Evolutionary conservation across 2,888 invertebrate genomes (phyloP).

Genomic region (Metalampra italica): DNA sequence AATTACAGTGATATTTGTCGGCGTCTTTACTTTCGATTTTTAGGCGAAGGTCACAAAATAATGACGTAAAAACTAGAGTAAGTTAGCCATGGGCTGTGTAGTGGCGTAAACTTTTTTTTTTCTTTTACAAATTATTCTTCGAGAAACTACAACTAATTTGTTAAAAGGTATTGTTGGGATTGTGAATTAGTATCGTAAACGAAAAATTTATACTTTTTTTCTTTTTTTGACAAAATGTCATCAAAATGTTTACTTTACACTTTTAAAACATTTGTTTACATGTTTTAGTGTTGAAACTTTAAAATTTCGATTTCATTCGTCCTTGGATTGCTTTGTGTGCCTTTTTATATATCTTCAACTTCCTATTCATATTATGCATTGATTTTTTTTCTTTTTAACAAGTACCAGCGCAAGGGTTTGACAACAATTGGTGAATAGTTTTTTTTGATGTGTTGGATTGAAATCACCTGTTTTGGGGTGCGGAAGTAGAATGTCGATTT

Average conservation of each 20-base stretch:
- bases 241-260: not conserved
- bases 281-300: conserved; percentile 21
- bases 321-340: conserved; percentile 24
- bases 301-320: conserved; percentile 44
- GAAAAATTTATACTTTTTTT: not conserved
- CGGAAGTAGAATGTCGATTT: conserved; percentile 63
- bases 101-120: conserved; percentile 3
- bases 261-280: conserved; percentile 16
- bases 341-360: conserved; percentile 25
- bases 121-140: not conserved
- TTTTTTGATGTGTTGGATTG: conserved; percentile 34
- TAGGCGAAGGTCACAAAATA: conserved; percentile 12
- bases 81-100: not conserved
- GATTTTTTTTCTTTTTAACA: conserved; percentile 26
- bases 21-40: conserved; percentile 34
- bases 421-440: conserved; percentile 47
- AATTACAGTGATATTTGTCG: conserved; percentile 16
- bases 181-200: too few relatives aligned
- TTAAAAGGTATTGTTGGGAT: too few relatives aligned
- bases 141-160: too few relatives aligned
- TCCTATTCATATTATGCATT: conserved; percentile 27
- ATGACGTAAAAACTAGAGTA: conserved; percentile 16
- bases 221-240: not conserved
- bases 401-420: conserved; percentile 48
- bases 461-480: conserved; percentile 60